A percentile compares a stretch with the other conserved stretches of the same genome.
phyloP scores from a whole-genome alignment of 2,888 invertebrate genomes.

The Lasius platythorax region DNA sequence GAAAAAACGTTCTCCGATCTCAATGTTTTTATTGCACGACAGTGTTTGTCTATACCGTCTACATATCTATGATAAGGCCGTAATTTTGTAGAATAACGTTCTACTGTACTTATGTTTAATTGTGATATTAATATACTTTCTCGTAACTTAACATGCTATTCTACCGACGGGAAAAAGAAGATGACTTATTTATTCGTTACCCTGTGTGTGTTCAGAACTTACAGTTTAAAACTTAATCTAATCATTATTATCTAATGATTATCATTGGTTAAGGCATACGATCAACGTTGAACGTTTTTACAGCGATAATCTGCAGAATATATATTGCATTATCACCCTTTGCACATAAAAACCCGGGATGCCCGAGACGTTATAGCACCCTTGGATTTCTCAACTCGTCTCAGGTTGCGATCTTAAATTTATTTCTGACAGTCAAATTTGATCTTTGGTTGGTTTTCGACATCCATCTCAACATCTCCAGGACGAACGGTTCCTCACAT shows the following conservation, averaged over 20 bases:
- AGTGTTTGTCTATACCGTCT: constrained; percentile 42
- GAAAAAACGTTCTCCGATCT: constrained; percentile 52
- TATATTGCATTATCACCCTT: not conserved
- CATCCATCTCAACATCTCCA: not conserved
- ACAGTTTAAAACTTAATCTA: constrained; percentile 49
- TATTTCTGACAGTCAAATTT: not conserved
- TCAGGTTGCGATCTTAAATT: not conserved
- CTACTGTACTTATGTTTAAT: constrained; percentile 62
- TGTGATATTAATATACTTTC: constrained; percentile 57
- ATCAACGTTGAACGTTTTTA: constrained; percentile 25
- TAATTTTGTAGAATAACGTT: constrained; percentile 59
- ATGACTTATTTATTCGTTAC: constrained; percentile 65
- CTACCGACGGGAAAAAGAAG: constrained; percentile 51
- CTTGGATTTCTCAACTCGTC: not conserved
- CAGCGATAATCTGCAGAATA: not conserved
- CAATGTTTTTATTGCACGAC: constrained; percentile 56
- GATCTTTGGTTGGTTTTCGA: constrained; percentile 48
- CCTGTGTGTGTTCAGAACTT: constrained; percentile 70
- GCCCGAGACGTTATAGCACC: not conserved
- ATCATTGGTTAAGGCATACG: constrained; percentile 36
- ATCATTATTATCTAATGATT: constrained; percentile 28
- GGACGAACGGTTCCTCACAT: not conserved
- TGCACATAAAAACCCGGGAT: not conserved
- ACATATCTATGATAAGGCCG: constrained; percentile 41
- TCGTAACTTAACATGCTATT: constrained; percentile 61